Conservation (phyloP, 2,888 invertebrate species). For the Anodontia alba region DNA sequence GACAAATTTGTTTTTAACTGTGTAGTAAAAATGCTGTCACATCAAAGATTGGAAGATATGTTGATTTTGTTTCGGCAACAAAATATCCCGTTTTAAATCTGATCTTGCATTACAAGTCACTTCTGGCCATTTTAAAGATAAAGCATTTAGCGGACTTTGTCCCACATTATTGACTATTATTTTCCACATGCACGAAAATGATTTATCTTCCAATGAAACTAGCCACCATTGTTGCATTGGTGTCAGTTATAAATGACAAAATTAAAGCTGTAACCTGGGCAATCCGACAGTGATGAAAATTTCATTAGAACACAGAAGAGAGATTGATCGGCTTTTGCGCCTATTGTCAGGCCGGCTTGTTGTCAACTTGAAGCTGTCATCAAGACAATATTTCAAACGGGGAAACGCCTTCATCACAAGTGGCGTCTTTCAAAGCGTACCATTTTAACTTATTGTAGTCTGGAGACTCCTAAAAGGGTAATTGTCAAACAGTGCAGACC, state of each 20-base stretch:
- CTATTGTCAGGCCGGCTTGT: slow-evolving; percentile 3
- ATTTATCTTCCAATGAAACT: not conserved
- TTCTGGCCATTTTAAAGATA: no score
- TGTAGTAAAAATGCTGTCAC: no score
- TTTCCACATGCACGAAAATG: not conserved
- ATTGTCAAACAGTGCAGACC: no score
- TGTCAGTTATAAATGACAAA: slow-evolving; percentile 5
- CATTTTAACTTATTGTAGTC: no score
- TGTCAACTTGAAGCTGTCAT: slow-evolving; percentile 15
- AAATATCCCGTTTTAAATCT: no score
- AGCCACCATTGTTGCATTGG: not conserved
- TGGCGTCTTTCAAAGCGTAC: no score
- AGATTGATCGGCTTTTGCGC: not conserved
- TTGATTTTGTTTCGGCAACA: no score
- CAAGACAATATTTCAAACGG: slow-evolving; percentile 11
- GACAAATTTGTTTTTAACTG: no score
- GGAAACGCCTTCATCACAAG: not conserved
- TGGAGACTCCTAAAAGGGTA: no score
- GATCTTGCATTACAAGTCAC: no score
- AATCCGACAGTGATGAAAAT: slow-evolving; percentile 7
- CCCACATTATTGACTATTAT: not conserved
- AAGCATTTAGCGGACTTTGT: no score
- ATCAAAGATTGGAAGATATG: no score
- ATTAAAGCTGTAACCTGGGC: not conserved
- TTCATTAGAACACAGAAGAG: slow-evolving; percentile 5